Evolutionary conservation across 1,140 invertebrate genomes (phyloP), one percentile per base, ranked within the genome.

Genomic region (Nixonia krombeini): DNA sequence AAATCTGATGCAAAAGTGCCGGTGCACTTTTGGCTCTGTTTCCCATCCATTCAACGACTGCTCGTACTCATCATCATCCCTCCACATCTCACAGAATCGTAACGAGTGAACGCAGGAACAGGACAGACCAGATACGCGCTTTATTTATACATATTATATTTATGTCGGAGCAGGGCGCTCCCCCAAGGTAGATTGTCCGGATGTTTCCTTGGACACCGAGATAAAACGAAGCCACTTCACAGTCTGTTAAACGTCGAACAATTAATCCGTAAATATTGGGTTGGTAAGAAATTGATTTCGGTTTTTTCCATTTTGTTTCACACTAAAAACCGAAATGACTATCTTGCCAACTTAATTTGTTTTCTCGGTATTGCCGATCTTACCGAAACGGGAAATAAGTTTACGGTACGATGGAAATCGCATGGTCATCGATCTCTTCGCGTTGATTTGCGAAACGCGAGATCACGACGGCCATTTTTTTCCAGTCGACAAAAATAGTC

Each of bases 11-110:
- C 25, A 26, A 26, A n/a, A n/a, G 29, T 49, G 57, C 42, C 35
- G 31, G 40, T 35, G 51, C 23, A 50, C 62, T 56, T 56, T 62
- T 69, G 61, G 61, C 69, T 61, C 65, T 69, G 47, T 51, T 63
- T 70, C 52, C 53, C 56, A 50, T 56, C 51, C 64, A 38, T 47
- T 55, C 35, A 41, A 21, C 31, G 37, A 41, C 59, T 26, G 52
- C 56, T 46, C 56, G 33, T 51, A 52, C 52, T 45, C 45, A 44
- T 41, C 29, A 2, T 12, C 29, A 9, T 37, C 31, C 46, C 56
- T 26, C 16, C 8, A 33, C 26, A 46, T 4, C 6, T 12, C 3
- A 10, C 13, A 6, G 2, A 35, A 5, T 35, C 2, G 0, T 10
- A 13, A 12, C 15, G n/a, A 9, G 15, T 7, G 10, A 2, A 15